Base-by-base conservation (phyloP, 2,797 vertebrate genomes). In the Enteromius radiatus region DNA sequence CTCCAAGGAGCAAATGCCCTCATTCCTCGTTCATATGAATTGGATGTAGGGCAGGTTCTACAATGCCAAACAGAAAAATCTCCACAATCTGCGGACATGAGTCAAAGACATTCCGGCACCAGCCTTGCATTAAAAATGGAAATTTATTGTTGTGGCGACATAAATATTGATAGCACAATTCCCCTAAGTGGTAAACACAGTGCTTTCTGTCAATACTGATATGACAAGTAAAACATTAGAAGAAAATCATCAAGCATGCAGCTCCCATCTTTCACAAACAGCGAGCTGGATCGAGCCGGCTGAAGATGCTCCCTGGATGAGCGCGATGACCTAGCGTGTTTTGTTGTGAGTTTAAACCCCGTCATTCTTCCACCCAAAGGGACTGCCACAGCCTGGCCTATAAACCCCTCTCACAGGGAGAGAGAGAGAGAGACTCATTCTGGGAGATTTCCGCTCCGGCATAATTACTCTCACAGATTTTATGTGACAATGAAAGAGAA, bases 111-210 rank as follows among this genome's bases (percentile, higher is more conserved):
- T 52, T 69, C 21, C 5, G 33, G 5, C 38, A 69, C 54, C 61
- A 49, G 41, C 28, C 43, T 56, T 56, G 65, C 68, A 73, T 73
- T 73, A 63, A 80, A 73, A 73, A 71, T 49, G 41, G 26, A 59
- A 59, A 56, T 45, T 15, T 71, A 73, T 26, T 71, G 69, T 71
- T 73, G 54, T 26, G 54, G 54, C 9, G 54, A 49, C 54, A 71
- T 63, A 47, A 36, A 80, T 80, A 80, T 73, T 80, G 26, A 80
- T 33, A 23, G 28, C 4, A 3, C 12, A 45, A 73, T 63, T 38
- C 78, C 78, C 78, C 19, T 45, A 71, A 80, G 52, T 61, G 54
- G 54, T 63, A 73, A 73, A 81, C 67, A 36, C 54, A 63, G 68
- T 45, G 41, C 7, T 47, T 80, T 71, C 52, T 63, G 54, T 80